Conservation (phyloP, 2,888 invertebrate species). For the Apotomis betuletana region DNA sequence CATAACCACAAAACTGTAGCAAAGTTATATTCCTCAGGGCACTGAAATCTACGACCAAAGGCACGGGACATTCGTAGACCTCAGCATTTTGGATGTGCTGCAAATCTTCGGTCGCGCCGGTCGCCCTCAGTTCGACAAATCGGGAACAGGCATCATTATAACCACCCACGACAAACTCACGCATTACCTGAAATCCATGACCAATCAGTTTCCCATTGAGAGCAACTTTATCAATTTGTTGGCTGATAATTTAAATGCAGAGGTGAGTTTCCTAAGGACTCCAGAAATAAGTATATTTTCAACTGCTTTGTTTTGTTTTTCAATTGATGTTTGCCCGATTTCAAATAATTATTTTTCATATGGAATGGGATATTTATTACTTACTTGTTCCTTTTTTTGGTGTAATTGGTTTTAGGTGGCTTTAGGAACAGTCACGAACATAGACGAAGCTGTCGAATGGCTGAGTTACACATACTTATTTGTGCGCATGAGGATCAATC, state of each 20-base stretch:
- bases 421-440: slow-evolving; percentile 97
- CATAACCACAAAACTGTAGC: background rate
- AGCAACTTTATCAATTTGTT: slow-evolving; percentile 96
- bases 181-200: slow-evolving; percentile 96
- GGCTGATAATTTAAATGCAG: slow-evolving; percentile 98
- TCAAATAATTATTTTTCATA: too few relatives aligned
- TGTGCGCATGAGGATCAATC: slow-evolving; percentile 96
- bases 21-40: slow-evolving; percentile 83
- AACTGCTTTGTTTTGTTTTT: too few relatives aligned
- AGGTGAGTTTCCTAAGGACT: slow-evolving; percentile 81
- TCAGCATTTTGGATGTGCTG: slow-evolving; percentile 98
- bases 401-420: slow-evolving; percentile 85
- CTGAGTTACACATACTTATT: slow-evolving; percentile 98
- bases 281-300: background rate
- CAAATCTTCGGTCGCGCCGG: slow-evolving; percentile 99
- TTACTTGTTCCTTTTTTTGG: slow-evolving; percentile 22
- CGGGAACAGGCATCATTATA: slow-evolving; percentile 97
- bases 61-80: slow-evolving; percentile 95
- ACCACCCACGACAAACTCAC: slow-evolving; percentile 95
- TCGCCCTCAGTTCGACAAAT: slow-evolving; percentile 97
- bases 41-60: slow-evolving; percentile 99
- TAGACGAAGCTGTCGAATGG: slow-evolving; percentile 99
- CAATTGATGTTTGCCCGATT: too few relatives aligned
- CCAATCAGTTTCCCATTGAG: slow-evolving; percentile 99
- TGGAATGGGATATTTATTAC: too few relatives aligned